phyloP scores from a whole-genome alignment of 2,113 vertebrate species.

The Mellivora capensis region DNA sequence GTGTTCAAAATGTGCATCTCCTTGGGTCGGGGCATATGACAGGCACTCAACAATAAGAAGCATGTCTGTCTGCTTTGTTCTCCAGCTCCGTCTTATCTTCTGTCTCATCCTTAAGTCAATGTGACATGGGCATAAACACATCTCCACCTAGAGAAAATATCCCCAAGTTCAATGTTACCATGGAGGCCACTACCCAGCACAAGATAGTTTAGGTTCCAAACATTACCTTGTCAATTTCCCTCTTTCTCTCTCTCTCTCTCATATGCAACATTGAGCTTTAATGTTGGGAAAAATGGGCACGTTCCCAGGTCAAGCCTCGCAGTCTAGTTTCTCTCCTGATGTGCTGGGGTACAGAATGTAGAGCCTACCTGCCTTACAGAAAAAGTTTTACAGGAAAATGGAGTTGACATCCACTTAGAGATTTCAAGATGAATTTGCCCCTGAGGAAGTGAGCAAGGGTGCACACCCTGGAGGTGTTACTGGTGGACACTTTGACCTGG shows the following conservation, averaged over 20 bases:
- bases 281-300: background rate
- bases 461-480: background rate
- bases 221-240: background rate
- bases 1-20: background rate
- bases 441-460: background rate
- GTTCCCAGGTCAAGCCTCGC: background rate
- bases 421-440: background rate
- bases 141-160: background rate
- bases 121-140: background rate
- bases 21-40: background rate
- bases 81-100: no score
- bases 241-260: background rate
- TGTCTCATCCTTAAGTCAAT: background rate
- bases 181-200: background rate
- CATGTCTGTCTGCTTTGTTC: background rate
- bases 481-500: background rate
- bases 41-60: background rate
- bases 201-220: background rate
- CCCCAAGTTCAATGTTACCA: background rate
- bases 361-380: accelerated
- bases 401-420: background rate
- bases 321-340: background rate
- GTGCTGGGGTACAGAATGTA: background rate
- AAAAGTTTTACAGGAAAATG: background rate
- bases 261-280: background rate